These are phyloP conservation scores for Pelmatolapia mariae DNA, from an alignment of 2,113 vertebrate genomes.

Conservation along the genomic window DNA sequence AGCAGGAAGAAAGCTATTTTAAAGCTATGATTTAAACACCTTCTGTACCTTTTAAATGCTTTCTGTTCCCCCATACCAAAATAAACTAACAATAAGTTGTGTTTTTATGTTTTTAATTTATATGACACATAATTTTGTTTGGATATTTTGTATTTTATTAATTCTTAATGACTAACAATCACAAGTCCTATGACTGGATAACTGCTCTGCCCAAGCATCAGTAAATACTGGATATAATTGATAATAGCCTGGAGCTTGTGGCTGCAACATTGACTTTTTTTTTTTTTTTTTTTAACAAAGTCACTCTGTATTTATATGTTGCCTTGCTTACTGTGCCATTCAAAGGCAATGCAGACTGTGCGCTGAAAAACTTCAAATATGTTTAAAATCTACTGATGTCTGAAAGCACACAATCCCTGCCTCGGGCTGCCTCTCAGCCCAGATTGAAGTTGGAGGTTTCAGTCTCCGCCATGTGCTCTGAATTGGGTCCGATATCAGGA, in stretches of 20 bases:
- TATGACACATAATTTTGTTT: not conserved
- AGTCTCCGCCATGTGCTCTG: not conserved
- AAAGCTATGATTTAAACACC: not conserved
- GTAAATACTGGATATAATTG: not conserved
- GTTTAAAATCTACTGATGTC: not conserved
- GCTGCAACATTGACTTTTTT: not conserved
- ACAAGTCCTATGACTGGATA: not conserved
- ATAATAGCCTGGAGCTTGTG: not conserved
- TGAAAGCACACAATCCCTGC: not conserved
- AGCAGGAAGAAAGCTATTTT: constrained; percentile 3
- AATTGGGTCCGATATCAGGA: not conserved
- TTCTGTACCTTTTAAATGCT: not conserved
- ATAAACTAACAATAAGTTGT: not conserved
- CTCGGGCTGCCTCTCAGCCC: not conserved
- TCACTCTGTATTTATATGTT: not conserved
- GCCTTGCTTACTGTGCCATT: not conserved
- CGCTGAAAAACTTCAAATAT: not conserved
- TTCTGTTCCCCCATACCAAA: not conserved
- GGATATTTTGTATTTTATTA: not conserved
- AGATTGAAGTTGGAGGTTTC: not conserved
- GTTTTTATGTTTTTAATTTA: not conserved
- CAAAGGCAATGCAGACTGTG: not conserved
- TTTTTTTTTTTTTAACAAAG: not conserved
- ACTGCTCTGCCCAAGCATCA: not conserved
- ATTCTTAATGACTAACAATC: not conserved